Percentiles rank a stretch among this genome's conserved stretches.
These are phyloP conservation scores for Andricus quercusramuli DNA, from an alignment of 2,888 invertebrate genomes.

Conservation along the genomic window DNA sequence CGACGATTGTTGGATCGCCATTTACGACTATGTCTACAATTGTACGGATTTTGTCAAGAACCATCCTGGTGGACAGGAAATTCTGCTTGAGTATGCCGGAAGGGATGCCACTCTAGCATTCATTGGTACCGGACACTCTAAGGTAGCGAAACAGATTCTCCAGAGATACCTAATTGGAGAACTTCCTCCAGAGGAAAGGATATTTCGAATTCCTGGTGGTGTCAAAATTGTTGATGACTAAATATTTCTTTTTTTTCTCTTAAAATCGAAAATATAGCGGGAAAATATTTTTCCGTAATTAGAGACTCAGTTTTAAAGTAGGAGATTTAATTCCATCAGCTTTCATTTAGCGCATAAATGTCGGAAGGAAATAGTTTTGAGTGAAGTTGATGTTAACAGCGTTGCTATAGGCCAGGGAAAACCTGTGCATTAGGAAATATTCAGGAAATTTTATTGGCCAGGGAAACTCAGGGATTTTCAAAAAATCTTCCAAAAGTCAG, in stretches of 20 bases:
- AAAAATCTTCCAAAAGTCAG: too few species aligned
- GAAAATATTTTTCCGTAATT: background rate
- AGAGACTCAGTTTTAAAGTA: background rate
- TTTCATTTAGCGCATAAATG: background rate
- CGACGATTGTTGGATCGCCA: constrained; percentile 91
- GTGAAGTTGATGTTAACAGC: too few species aligned
- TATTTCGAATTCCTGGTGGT: constrained; percentile 85
- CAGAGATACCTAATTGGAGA: constrained; percentile 88
- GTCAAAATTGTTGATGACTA: constrained; percentile 72
- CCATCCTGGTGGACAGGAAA: constrained; percentile 92
- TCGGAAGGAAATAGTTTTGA: too few species aligned
- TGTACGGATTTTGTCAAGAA: constrained; percentile 87
- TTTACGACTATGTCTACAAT: constrained; percentile 92
- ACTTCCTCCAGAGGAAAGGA: constrained; percentile 86
- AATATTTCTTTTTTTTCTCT: background rate
- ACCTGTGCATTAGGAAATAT: too few species aligned
- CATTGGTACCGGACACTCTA: constrained; percentile 88
- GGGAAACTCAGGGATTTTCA: too few species aligned
- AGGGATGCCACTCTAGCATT: constrained; percentile 91
- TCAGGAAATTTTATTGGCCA: too few species aligned
- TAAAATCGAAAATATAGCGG: background rate
- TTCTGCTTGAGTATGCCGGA: constrained; percentile 91
- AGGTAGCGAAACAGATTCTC: constrained; percentile 83
- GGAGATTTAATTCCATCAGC: background rate
- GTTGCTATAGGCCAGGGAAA: too few species aligned